Evolutionary conservation across 2,113 vertebrate species (phyloP).

Genomic region (Oryzias woworae): DNA sequence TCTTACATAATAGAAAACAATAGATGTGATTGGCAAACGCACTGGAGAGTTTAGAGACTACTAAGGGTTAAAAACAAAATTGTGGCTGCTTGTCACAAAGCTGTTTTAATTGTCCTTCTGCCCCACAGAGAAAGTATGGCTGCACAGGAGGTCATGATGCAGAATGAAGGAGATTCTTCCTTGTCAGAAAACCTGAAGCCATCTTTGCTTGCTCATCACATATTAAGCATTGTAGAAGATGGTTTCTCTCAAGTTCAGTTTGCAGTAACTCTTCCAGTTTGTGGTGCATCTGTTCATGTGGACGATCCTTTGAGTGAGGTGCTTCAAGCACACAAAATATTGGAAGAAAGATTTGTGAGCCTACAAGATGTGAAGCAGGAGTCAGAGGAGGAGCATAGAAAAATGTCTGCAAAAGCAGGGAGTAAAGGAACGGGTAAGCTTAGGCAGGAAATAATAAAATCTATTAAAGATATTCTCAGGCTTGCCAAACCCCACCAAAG

Average conservation of each 20-base stretch:
- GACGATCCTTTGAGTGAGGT: constrained; percentile 43
- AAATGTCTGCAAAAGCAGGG: background rate
- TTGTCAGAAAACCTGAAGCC: constrained; percentile 56
- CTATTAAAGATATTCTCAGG: constrained; percentile 76
- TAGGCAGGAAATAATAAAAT: constrained; percentile 58
- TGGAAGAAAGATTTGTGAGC: constrained; percentile 48
- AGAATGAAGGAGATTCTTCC: constrained; percentile 11
- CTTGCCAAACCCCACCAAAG: constrained; percentile 57
- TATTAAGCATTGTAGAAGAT: constrained; percentile 75
- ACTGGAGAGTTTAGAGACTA: no score
- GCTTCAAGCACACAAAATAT: constrained; percentile 60
- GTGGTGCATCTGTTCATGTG: constrained; percentile 26
- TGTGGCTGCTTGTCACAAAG: background rate
- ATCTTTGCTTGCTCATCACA: constrained; percentile 72
- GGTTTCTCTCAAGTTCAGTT: constrained; percentile 74
- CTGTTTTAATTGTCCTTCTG: background rate
- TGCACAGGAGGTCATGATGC: background rate
- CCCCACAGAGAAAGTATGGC: constrained; percentile 34
- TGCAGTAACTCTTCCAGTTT: constrained; percentile 57
- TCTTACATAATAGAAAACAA: no score
- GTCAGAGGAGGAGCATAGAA: background rate
- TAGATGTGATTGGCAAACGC: no score
- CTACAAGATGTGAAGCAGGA: background rate
- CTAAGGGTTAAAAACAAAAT: no score
- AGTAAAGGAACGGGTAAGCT: constrained; percentile 10